These are phyloP conservation scores for Drosophila prosaltans DNA, from an alignment of 1,140 invertebrate species.

Conservation along the genomic window DNA sequence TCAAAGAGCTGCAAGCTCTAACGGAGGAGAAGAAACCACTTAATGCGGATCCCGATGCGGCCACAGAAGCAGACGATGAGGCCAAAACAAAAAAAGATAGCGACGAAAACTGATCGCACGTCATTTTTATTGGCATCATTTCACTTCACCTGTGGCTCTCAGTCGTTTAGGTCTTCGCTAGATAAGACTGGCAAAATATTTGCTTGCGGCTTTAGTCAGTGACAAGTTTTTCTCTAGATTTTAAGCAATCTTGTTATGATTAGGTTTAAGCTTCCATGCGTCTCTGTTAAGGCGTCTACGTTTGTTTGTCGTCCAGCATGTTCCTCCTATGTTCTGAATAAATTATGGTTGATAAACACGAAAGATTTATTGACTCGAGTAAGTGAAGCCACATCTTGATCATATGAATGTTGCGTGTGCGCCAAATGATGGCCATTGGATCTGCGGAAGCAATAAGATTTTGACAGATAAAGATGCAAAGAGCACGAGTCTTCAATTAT, in stretches of 20 bases:
- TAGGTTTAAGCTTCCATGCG: conserved; percentile 17
- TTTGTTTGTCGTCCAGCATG: conserved; percentile 27
- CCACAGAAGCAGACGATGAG: conserved; percentile 6
- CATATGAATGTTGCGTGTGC: conserved; percentile 1
- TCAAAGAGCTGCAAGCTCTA: conserved; percentile 60
- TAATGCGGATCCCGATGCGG: conserved; percentile 18
- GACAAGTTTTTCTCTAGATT: conserved; percentile 46
- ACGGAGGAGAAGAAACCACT: conserved; percentile 57
- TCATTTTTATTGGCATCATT: conserved; percentile 67
- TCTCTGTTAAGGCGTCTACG: conserved; percentile 1
- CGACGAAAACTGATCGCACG: conserved; percentile 46
- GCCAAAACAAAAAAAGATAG: conserved; percentile 33
- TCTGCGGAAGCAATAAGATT: background rate
- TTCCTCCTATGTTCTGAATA: conserved; percentile 19
- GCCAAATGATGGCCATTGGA: background rate
- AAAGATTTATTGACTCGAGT: conserved; percentile 29
- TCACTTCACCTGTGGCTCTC: conserved; percentile 58
- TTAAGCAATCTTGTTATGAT: conserved; percentile 36
- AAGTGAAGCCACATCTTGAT: background rate
- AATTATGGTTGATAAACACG: conserved; percentile 30
- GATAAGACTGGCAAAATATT: conserved; percentile 57
- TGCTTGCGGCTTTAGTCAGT: conserved; percentile 27
- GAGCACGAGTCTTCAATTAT: background rate
- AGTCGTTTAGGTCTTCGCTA: conserved; percentile 11
- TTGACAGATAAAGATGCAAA: background rate